Base-by-base conservation (phyloP, 2,888 invertebrate species). In the Halictus ligatus region DNA sequence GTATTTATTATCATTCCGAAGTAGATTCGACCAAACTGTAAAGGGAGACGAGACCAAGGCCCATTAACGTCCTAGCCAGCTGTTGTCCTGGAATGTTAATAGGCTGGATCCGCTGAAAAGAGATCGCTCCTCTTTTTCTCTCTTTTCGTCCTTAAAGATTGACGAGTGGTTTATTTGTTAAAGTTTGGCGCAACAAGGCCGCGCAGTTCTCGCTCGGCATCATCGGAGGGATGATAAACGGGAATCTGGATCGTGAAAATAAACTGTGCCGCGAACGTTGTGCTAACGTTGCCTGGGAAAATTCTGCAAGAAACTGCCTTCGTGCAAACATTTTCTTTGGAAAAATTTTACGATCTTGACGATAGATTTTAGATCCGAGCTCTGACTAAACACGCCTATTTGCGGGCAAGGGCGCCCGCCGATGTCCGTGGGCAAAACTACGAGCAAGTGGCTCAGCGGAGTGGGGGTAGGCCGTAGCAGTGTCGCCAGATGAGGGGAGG, bases 31-130 rank as follows among this genome's bases (percentile, higher is more conserved):
- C 25, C 25, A 73, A 85, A 73, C n/a, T 78, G 29, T 69, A 67
- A 82, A 54, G 43, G 60, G 25, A 64, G 54, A 76, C 6, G 75
- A 67, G 73, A 81, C 72, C 84, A 71, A 77, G 67, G 75, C 69
- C 80, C 76, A 80, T 90, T 84, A 81, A 75, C 80, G 50, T 84
- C 40, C 46, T 73, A 54, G 80, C 80, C 90, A 89, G 86, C 86
- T 87, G 89, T 85, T 78, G 86, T 78, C 46, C 86, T 43, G 84
- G 89, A 90, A 89, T 84, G 85, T 89, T 90, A 90, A 90, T 86
- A 89, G 87, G 69, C 48, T 60, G 81, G 71, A 76, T 76, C 54
- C 58, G 75, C 67, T 87, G 76, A 85, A 83, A 82, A 83, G 78
- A 74, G 75, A 72, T 58, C 64, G 21, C 75, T 21, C 71, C 21